Conservation (phyloP, 2,888 invertebrate genomes). For the Lypha dubia region DNA sequence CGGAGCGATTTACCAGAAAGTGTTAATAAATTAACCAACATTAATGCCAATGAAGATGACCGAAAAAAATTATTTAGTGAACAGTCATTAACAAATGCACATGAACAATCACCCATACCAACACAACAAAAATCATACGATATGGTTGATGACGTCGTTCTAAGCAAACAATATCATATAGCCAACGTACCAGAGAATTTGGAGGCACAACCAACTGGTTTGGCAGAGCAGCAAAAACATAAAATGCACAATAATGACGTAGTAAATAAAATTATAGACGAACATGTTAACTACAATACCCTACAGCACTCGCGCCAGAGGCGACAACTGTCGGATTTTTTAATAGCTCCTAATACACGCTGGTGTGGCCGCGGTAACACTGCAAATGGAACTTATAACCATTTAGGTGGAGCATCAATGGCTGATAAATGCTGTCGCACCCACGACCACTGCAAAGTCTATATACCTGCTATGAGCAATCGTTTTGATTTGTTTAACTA, state of each 20-base stretch:
- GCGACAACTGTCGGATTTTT: slow-evolving; percentile 85
- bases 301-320: slow-evolving; percentile 75
- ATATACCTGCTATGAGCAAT: slow-evolving; percentile 92
- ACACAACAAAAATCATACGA: slow-evolving; percentile 77
- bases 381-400: slow-evolving; percentile 89
- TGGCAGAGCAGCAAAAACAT: slow-evolving; percentile 42
- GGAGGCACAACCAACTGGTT: slow-evolving; percentile 67
- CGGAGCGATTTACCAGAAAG: slow-evolving; percentile 37
- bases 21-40: slow-evolving; percentile 61
- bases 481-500: slow-evolving; percentile 95
- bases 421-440: slow-evolving; percentile 95
- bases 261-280: slow-evolving; percentile 1
- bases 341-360: slow-evolving; percentile 94
- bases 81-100: slow-evolving; percentile 65
- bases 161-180: slow-evolving; percentile 33
- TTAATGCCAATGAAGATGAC: slow-evolving; percentile 44
- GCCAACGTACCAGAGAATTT: slow-evolving; percentile 47
- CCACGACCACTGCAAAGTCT: slow-evolving; percentile 94
- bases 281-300: slow-evolving; percentile 23
- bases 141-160: slow-evolving; percentile 74
- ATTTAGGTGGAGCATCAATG: slow-evolving; percentile 91
- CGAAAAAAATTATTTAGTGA: slow-evolving; percentile 51
- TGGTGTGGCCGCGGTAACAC: slow-evolving; percentile 96
- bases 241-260: slow-evolving; percentile 28
- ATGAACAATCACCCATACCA: slow-evolving; percentile 62